Evolutionary conservation across 64 coral and sea anemone genomes (phyloP).

Genomic region (Dendrophyllia cribrosa): DNA sequence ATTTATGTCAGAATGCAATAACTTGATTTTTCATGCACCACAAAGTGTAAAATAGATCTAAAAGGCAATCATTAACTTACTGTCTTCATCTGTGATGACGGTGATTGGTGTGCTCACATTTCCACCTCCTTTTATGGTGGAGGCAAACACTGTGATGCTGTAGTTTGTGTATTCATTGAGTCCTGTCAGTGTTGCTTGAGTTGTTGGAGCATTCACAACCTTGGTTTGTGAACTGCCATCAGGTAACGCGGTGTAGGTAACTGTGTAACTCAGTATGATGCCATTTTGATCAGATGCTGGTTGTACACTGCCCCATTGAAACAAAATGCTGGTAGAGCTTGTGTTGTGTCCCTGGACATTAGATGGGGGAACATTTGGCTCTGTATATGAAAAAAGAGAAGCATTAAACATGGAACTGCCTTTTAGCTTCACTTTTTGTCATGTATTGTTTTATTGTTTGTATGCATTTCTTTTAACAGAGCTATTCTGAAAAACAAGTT

Average conservation of each 20-base stretch:
- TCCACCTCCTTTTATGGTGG: background rate
- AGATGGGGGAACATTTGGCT: background rate
- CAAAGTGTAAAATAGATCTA: too few species aligned
- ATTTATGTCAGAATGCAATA: too few species aligned
- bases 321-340: slow-evolving; percentile 8
- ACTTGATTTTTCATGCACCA: too few species aligned
- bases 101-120: background rate
- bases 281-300: slow-evolving; percentile 18
- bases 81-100: slow-evolving; percentile 6
- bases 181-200: background rate
- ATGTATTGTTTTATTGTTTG: too few species aligned
- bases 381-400: background rate
- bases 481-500: too few species aligned
- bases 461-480: too few species aligned
- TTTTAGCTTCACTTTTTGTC: too few species aligned
- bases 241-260: background rate
- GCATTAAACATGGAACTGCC: too few species aligned
- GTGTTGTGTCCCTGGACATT: background rate
- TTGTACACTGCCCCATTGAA: background rate
- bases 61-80: too few species aligned
- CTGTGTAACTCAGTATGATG: background rate
- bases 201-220: background rate
- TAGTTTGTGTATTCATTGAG: slow-evolving; percentile 12
- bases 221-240: background rate
- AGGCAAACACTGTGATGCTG: slow-evolving; percentile 18